A percentile compares a stretch with the other conserved stretches of the same genome.
These are phyloP conservation scores for Chelon labrosus DNA, from an alignment of 2,797 vertebrate species.

Conservation along the genomic window DNA sequence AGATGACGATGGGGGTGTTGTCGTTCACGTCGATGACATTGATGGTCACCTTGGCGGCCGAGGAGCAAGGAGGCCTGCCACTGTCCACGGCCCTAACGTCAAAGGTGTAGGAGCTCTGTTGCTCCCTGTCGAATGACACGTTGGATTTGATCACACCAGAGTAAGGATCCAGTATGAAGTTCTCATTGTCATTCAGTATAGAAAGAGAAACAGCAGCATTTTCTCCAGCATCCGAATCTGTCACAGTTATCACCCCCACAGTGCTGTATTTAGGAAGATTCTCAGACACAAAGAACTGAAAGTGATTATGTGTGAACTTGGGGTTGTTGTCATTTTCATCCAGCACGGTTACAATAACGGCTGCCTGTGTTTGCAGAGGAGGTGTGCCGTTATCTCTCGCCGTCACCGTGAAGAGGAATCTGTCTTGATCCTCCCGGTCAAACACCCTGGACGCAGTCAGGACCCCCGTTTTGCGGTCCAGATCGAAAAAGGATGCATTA, in stretches of 20 bases:
- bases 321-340: conserved; percentile 99
- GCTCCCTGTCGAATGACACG: conserved; percentile 97
- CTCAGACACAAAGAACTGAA: conserved; percentile 99
- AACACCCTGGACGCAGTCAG: conserved; percentile 98
- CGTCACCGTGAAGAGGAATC: conserved; percentile 98
- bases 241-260: conserved; percentile 98
- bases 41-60: conserved; percentile 98
- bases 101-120: conserved; percentile 98
- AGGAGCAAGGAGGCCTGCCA: conserved; percentile 94
- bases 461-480: conserved; percentile 97
- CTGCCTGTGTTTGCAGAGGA: conserved; percentile 96
- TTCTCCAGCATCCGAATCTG: conserved; percentile 96
- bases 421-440: conserved; percentile 97
- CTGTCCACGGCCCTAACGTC: conserved; percentile 96
- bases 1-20: conserved; percentile 96
- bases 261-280: conserved; percentile 99
- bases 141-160: conserved; percentile 99
- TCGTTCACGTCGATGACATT: conserved; percentile 99
- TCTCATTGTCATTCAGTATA: conserved; percentile 97
- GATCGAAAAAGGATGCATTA: conserved; percentile 98
- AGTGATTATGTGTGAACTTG: conserved; percentile 99
- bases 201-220: conserved; percentile 97
- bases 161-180: conserved; percentile 96
- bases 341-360: conserved; percentile 96
- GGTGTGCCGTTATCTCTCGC: conserved; percentile 98